A percentile compares a stretch with the other conserved stretches of the same genome.
These are phyloP conservation scores for Drosophila pegasa DNA, from an alignment of 2,888 invertebrate species.

Conservation along the genomic window DNA sequence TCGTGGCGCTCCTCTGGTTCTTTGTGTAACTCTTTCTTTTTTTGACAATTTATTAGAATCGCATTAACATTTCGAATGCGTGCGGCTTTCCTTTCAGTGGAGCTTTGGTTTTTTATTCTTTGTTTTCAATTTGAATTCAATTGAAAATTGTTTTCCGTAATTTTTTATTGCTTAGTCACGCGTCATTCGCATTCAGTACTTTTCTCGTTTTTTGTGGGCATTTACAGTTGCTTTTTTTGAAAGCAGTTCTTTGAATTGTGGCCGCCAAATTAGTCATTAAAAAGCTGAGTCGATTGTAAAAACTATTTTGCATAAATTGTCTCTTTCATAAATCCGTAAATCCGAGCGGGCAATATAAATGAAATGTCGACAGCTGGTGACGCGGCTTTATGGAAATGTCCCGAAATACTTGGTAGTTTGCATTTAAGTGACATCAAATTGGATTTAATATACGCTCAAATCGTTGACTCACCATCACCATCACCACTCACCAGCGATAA, in stretches of 20 bases:
- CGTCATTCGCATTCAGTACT: slow-evolving; percentile 51
- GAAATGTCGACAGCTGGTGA: neutral
- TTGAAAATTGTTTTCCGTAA: slow-evolving; percentile 51
- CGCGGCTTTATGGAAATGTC: neutral
- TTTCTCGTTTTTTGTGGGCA: slow-evolving; percentile 23
- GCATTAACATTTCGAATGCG: slow-evolving; percentile 63
- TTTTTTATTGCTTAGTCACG: slow-evolving; percentile 71
- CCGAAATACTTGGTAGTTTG: slow-evolving; percentile 3
- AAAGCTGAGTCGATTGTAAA: slow-evolving; percentile 31
- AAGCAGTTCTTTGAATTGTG: slow-evolving; percentile 45
- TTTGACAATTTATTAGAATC: slow-evolving; percentile 67
- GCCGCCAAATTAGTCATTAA: slow-evolving; percentile 50
- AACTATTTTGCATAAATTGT: slow-evolving; percentile 44
- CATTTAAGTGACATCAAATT: slow-evolving; percentile 13
- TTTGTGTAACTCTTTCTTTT: slow-evolving; percentile 67
- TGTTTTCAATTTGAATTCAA: slow-evolving; percentile 53
- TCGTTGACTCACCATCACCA: slow-evolving; percentile 15
- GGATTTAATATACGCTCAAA: neutral
- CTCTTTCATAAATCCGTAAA: slow-evolving; percentile 18
- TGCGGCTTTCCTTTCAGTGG: slow-evolving; percentile 30
- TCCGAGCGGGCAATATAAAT: slow-evolving; percentile 1
- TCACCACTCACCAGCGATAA: slow-evolving; percentile 3
- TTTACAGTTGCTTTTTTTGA: slow-evolving; percentile 38
- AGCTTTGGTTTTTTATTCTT: slow-evolving; percentile 13
- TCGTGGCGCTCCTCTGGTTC: slow-evolving; percentile 50